Evolutionary conservation across 2,113 vertebrate genomes (phyloP).

Genomic region (Phrynosoma blainvillii): DNA sequence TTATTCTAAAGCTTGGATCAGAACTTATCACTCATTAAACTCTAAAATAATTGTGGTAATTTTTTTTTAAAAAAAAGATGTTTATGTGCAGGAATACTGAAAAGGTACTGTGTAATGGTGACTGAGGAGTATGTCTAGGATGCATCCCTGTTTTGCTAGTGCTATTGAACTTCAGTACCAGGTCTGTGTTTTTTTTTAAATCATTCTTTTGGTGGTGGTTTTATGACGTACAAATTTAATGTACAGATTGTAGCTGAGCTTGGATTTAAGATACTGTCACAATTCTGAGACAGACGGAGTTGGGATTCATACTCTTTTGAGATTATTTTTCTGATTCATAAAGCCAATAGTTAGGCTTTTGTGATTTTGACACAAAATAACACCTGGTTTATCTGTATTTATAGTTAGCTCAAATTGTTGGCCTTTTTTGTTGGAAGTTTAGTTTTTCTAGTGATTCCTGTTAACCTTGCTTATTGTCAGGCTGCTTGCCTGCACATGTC

Average conservation of each 20-base stretch:
- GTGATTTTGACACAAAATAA: slow-evolving; percentile 25
- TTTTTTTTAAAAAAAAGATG: slow-evolving; percentile 9
- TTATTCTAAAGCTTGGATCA: background rate
- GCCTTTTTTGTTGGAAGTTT: slow-evolving; percentile 46
- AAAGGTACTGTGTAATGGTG: background rate
- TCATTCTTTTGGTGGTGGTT: slow-evolving; percentile 18
- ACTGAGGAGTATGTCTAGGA: background rate
- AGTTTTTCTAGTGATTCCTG: slow-evolving; percentile 52
- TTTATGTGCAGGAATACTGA: background rate
- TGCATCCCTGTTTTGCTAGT: background rate
- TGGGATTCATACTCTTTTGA: background rate
- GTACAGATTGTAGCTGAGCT: background rate
- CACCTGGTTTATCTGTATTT: slow-evolving; percentile 39
- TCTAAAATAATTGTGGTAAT: background rate
- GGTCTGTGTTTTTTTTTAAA: slow-evolving; percentile 17
- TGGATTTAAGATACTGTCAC: background rate
- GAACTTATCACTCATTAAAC: slow-evolving; percentile 34
- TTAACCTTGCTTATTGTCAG: slow-evolving; percentile 68
- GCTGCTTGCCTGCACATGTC: slow-evolving; percentile 62
- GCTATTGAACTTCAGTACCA: background rate
- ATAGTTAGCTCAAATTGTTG: slow-evolving; percentile 42
- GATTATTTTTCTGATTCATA: slow-evolving; percentile 3
- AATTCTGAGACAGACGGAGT: background rate
- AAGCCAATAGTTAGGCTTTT: rapidly evolving
- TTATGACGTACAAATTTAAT: background rate